Conservation (phyloP, 2,888 invertebrate genomes). For the Thymelicus sylvestris region DNA sequence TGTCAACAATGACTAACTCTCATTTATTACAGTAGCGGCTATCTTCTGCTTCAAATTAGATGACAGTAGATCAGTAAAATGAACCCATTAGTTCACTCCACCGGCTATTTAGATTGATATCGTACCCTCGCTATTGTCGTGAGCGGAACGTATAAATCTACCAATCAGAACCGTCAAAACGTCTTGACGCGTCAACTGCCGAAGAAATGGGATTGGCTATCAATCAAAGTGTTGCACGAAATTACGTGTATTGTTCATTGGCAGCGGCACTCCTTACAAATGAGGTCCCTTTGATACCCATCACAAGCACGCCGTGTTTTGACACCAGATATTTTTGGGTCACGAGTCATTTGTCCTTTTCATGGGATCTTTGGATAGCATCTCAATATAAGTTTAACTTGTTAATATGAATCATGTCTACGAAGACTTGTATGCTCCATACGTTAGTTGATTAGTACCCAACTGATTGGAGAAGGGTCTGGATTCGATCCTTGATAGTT, state of each 20-base stretch:
- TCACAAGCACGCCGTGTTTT: constrained; percentile 39
- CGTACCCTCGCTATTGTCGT: constrained; percentile 44
- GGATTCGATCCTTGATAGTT: neutral
- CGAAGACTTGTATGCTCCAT: neutral
- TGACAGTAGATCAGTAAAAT: constrained; percentile 39
- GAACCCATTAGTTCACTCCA: constrained; percentile 43
- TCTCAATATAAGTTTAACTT: constrained; percentile 24
- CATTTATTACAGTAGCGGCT: constrained; percentile 39
- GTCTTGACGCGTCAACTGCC: constrained; percentile 66
- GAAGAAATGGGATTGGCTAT: constrained; percentile 65
- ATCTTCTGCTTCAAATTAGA: constrained; percentile 40
- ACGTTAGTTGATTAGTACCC: neutral
- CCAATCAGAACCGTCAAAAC: constrained; percentile 60
- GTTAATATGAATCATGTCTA: constrained; percentile 21
- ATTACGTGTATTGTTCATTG: constrained; percentile 77
- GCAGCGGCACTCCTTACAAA: constrained; percentile 59
- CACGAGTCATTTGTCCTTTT: constrained; percentile 53
- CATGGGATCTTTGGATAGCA: constrained; percentile 28
- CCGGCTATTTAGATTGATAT: constrained; percentile 58
- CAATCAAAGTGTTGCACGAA: constrained; percentile 72
- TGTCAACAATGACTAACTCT: neutral
- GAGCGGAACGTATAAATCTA: constrained; percentile 57
- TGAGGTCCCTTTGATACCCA: constrained; percentile 42
- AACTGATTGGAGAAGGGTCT: too few species aligned
- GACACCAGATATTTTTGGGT: constrained; percentile 53